phyloP scores from a whole-genome alignment of 2,797 vertebrate genomes.

The Semotilus atromaculatus region DNA sequence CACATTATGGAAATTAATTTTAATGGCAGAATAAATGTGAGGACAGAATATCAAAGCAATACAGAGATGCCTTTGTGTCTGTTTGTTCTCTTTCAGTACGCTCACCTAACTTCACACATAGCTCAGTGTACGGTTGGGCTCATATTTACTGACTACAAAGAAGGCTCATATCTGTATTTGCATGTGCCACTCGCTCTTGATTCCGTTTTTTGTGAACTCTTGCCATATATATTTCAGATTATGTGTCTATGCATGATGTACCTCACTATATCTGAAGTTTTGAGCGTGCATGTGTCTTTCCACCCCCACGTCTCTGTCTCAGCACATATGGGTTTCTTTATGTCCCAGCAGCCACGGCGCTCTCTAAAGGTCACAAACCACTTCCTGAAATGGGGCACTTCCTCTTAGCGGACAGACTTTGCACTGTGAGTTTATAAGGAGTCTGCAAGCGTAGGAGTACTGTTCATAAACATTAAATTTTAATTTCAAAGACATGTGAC shows the following conservation, averaged over 20 bases:
- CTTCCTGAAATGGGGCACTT: conserved; percentile 80
- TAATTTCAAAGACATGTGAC: not conserved
- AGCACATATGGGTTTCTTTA: conserved; percentile 66
- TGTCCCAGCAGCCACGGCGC: conserved; percentile 58
- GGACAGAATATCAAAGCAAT: not conserved
- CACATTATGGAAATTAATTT: not conserved
- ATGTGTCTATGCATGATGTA: conserved; percentile 13
- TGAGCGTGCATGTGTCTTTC: conserved; percentile 42
- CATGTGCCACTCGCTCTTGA: not conserved
- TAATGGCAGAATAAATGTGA: not conserved
- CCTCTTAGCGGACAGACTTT: conserved; percentile 71
- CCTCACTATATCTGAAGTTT: conserved; percentile 20
- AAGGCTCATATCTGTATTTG: not conserved
- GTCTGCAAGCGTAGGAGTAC: conserved; percentile 45
- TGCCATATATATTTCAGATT: not conserved
- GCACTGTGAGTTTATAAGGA: conserved; percentile 39
- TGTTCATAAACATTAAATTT: not conserved
- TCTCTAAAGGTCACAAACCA: conserved; percentile 79
- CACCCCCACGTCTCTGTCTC: conserved; percentile 54
- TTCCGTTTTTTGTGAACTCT: conserved; percentile 17
- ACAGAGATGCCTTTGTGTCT: not conserved
- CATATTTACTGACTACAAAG: not conserved
- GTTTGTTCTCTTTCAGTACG: not conserved
- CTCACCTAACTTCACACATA: conserved; percentile 3
- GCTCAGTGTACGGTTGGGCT: not conserved